Evolutionary conservation across 2,113 vertebrate genomes (phyloP).

Genomic region (Caranx ignobilis): DNA sequence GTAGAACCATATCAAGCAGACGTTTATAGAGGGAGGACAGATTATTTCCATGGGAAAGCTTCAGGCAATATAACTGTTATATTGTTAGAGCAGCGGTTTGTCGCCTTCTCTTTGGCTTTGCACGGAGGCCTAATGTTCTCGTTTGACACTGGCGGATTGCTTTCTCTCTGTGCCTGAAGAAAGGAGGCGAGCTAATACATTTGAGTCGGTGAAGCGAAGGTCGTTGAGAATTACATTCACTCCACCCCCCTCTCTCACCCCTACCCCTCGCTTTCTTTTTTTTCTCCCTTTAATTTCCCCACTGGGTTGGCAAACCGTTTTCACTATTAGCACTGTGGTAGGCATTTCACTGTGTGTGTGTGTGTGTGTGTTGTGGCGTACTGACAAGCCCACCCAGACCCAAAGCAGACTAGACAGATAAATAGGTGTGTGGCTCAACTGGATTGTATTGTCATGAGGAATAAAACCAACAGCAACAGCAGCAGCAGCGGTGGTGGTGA

Average conservation of each 20-base stretch:
- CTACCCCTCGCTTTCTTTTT: slow-evolving; percentile 21
- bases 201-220: slow-evolving; percentile 82
- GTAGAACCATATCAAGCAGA: slow-evolving; percentile 72
- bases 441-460: slow-evolving; percentile 64
- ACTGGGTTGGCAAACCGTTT: slow-evolving; percentile 81
- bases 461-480: slow-evolving; percentile 42
- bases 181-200: slow-evolving; percentile 80
- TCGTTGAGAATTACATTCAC: slow-evolving; percentile 81
- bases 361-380: slow-evolving; percentile 36
- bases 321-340: slow-evolving; percentile 75
- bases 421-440: slow-evolving; percentile 54
- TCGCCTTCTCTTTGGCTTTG: slow-evolving; percentile 79
- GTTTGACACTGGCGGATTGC: slow-evolving; percentile 82
- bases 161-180: slow-evolving; percentile 79
- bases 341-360: slow-evolving; percentile 50
- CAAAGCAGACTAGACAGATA: slow-evolving; percentile 61
- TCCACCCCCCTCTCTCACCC: neutral
- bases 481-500: neutral
- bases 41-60: slow-evolving; percentile 81
- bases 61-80: slow-evolving; percentile 76
- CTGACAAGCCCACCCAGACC: slow-evolving; percentile 55
- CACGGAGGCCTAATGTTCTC: slow-evolving; percentile 80
- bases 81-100: slow-evolving; percentile 80
- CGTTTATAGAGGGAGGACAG: slow-evolving; percentile 74
- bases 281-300: slow-evolving; percentile 82